Evolutionary conservation across 2,113 vertebrate species (phyloP).

Genomic region (Eonycteris spelaea): DNA sequence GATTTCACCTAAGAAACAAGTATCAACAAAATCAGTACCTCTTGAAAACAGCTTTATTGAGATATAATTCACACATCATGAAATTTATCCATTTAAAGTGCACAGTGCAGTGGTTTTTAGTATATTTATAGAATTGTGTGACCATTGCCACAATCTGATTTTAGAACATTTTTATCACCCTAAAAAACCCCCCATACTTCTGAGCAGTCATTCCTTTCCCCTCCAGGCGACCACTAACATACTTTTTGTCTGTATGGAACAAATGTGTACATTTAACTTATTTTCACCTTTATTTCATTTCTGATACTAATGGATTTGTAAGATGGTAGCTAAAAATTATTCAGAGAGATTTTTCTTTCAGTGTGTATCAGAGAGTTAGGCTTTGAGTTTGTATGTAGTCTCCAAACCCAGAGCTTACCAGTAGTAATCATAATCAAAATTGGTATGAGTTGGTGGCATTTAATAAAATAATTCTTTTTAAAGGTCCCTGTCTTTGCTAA

Average conservation of each 20-base stretch:
- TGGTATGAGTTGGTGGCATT: not conserved
- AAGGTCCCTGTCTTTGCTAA: not conserved
- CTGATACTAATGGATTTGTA: not conserved
- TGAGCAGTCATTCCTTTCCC: not conserved
- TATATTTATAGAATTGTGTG: not conserved
- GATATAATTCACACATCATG: not conserved
- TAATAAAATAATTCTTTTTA: constrained; percentile 1
- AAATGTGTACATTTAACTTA: not conserved
- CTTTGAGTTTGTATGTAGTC: not conserved
- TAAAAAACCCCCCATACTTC: not conserved
- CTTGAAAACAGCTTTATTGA: not conserved
- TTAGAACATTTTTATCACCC: not conserved
- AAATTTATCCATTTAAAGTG: not conserved
- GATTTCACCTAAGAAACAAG: not conserved
- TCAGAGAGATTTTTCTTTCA: not conserved
- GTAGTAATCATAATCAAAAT: not conserved
- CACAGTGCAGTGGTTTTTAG: not conserved
- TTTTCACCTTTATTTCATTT: constrained; percentile 28
- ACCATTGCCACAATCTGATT: not conserved
- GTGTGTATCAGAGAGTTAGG: not conserved
- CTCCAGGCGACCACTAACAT: not conserved
- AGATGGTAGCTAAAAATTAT: not conserved
- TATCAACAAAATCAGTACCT: not conserved
- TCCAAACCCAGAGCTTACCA: not conserved
- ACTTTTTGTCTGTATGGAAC: not conserved